phyloP scores from a whole-genome alignment of 2,113 vertebrate species.

The Furnarius figulus region DNA sequence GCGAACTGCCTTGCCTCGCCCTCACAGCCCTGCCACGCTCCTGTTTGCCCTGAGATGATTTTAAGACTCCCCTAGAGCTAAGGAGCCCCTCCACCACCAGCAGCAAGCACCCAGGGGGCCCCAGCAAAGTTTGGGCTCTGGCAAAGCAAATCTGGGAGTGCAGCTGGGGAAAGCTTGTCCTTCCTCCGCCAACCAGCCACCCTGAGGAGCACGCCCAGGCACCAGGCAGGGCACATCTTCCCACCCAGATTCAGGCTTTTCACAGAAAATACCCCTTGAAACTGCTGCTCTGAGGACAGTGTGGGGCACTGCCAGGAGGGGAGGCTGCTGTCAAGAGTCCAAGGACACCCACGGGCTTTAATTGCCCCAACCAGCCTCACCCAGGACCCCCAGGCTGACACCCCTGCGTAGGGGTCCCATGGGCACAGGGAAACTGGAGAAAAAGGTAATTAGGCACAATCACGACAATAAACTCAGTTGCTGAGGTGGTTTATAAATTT shows the following conservation, averaged over 20 bases:
- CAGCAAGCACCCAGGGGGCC: not conserved
- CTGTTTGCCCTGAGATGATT: no score
- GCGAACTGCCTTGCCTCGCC: no score
- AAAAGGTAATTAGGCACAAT: not conserved
- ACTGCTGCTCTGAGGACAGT: accelerated
- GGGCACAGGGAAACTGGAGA: not conserved
- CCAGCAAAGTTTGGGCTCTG: not conserved
- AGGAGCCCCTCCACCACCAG: not conserved
- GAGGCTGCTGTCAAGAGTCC: not conserved
- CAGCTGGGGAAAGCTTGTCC: not conserved
- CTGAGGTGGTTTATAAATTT: not conserved
- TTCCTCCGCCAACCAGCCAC: no score
- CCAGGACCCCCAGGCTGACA: not conserved
- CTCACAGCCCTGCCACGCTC: no score
- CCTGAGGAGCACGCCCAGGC: accelerated
- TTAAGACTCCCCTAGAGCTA: no score
- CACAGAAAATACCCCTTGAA: not conserved
- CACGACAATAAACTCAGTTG: not conserved
- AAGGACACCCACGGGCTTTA: not conserved
- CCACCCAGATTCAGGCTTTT: not conserved
- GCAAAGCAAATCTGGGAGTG: not conserved
- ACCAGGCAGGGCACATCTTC: not conserved
- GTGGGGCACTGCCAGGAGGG: accelerated
- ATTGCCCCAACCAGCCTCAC: not conserved
- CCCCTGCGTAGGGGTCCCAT: accelerated